Percentiles rank a stretch among this genome's conserved stretches.
Conservation (phyloP, 2,888 invertebrate species). For the Drosophila borealis region DNA sequence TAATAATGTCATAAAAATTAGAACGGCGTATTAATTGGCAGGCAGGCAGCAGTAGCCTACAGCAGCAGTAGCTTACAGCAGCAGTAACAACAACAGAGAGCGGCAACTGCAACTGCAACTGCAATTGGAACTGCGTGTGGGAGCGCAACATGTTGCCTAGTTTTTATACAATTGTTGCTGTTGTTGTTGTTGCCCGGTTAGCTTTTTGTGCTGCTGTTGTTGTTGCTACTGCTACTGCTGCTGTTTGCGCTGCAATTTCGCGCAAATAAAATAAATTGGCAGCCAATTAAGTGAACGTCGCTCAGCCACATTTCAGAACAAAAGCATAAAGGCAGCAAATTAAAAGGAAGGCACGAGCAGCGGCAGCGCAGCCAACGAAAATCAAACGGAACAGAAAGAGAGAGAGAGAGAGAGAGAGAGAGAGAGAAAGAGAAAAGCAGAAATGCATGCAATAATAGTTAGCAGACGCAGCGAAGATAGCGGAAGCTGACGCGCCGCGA, state of each 20-base stretch:
- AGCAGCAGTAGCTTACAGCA: conserved; percentile 1
- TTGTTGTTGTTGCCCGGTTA: conserved; percentile 24
- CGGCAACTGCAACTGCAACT: conserved; percentile 26
- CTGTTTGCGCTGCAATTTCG: conserved; percentile 69
- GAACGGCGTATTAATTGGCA: conserved; percentile 81
- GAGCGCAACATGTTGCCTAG: conserved; percentile 78
- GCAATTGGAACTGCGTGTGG: conserved; percentile 68
- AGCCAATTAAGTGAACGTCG: conserved; percentile 76
- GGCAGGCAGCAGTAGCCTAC: conserved; percentile 26
- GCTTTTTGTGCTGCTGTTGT: conserved; percentile 19
- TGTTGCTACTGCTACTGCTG: conserved; percentile 23
- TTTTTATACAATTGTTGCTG: conserved; percentile 35
- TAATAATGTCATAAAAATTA: conserved; percentile 81
- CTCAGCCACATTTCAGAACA: conserved; percentile 71
- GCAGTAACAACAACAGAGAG: conserved; percentile 1
- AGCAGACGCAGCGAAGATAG: conserved; percentile 21
- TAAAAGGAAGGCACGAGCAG: conserved; percentile 54
- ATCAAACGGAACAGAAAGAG: conserved; percentile 7
- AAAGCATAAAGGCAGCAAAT: conserved; percentile 79
- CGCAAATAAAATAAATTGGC: conserved; percentile 80
- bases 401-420: too few relatives aligned
- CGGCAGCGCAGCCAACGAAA: conserved; percentile 6
- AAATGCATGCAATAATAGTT: conserved; percentile 34
- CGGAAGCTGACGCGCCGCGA: conserved; percentile 52
- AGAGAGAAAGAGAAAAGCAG: conserved; percentile 12